Evolutionary conservation across 2,888 invertebrate genomes (phyloP), one percentile per base, ranked within the genome.

Genomic region (Brassicogethes aeneus): DNA sequence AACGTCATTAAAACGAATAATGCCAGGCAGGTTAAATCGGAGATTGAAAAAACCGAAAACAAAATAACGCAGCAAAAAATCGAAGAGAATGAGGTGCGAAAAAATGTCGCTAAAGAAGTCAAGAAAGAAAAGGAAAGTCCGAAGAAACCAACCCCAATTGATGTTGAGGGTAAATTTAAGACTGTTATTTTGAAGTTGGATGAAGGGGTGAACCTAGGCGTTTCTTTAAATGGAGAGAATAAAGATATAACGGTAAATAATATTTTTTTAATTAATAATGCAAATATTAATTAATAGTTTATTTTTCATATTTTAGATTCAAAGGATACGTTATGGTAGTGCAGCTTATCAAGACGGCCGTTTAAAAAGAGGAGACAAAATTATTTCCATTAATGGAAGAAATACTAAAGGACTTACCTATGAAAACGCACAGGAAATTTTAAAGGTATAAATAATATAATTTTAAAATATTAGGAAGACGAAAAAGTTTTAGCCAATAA

Each of bases 221-320:
- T 92, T 44, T 89, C 88, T 34, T 70, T 93, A 53, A 89, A 90
- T 38, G 92, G 92, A 43, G 92, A 92, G 73, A 82, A 85, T 57
- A 92, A 90, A 71, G 89, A 90, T 67, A 89, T 92, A 50, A 90
- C 89, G 59, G 90, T 88, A 67, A 71, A 79, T 70, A 48, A 13
- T 13, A 16, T 17, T 35, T 7, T 14, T 13, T 14, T 10, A 3
- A n/a, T n/a, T n/a, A n/a, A n/a, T n/a, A n/a, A n/a, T n/a, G n/a
- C n/a, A n/a, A n/a, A n/a, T n/a, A n/a, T 32, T 13, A 32, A 34
- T 14, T 34, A 12, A 3, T 34, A 14, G 15, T 13, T 34, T 34
- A 10, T 34, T 14, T 34, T 3, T 15, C n/a, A 49, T 48, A 40
- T 64, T 60, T 16, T 62, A 89, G 89, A 83, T 93, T 49, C 89